Base-by-base conservation (phyloP, 1,140 invertebrate genomes). In the Zophobas morio region DNA sequence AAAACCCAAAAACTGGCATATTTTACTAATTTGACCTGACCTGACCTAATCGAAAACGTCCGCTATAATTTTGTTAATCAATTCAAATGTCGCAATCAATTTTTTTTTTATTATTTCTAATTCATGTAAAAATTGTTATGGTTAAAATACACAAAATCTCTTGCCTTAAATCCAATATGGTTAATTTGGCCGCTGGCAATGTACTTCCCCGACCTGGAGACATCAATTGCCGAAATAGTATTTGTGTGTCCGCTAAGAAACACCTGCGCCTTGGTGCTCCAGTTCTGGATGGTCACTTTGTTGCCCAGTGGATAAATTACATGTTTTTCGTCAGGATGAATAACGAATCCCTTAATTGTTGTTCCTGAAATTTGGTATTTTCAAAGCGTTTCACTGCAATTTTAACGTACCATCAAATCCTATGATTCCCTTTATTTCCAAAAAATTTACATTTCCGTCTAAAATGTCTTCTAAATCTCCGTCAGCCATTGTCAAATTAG, bases 181-280 rank as follows among this genome's bases (percentile, higher is more conserved):
- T 94, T 98, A 6, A 95, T 91, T 86, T 97, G 95, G 0, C 96
- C 96, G 5, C 96, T 96, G 33, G 94, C 96, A 42, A 98, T 87
- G 81, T 92, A 95, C 36, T 91, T 91, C 49, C 96, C 96, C 78
- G 83, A 86, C 72, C 80, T 82, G 53, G 96, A 97, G 3, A 98
- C 83, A 72, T 93, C 92, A 6, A 98, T 86, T 39, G 95, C 91
- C 0, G 95, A 94, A 46, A 98, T 93, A 54, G 91, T 90, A 87
- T 97, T 95, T 0, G 93, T 93, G 83, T 98, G 96, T 0, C 95
- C 96, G 51, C 91, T 90, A 37, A 98, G 88, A 84, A 96, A 96
- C 54, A 87, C 84, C 86, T 96, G 95, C 80, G 91, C 89, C 81
- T 92, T 92, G 1, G 90, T 92, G 20, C 87, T 87, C 81, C 94